A percentile compares a stretch with the other conserved stretches of the same genome.
phyloP scores from a whole-genome alignment of 2,797 vertebrate genomes.

The Bryconaethiops microstoma region DNA sequence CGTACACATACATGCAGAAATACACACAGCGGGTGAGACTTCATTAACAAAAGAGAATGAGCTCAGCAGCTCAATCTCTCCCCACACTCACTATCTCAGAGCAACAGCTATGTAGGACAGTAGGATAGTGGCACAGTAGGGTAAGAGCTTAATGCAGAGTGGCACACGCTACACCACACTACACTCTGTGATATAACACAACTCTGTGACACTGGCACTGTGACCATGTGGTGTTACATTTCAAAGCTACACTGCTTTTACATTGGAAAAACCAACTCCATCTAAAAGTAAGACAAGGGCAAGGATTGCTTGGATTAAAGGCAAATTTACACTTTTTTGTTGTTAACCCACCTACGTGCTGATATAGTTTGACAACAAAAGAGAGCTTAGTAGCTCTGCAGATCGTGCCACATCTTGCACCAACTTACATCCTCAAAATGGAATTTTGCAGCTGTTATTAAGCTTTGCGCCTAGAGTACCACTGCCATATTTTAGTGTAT shows the following conservation, averaged over 20 bases:
- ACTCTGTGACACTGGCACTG: neutral
- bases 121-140: conserved; percentile 46
- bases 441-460: no score
- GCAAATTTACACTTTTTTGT: neutral
- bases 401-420: neutral
- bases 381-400: neutral
- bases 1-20: conserved; percentile 1
- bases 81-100: conserved; percentile 47
- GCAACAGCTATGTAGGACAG: conserved; percentile 55
- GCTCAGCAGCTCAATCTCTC: conserved; percentile 34
- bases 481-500: neutral
- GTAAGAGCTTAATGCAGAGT: conserved; percentile 18
- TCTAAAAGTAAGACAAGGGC: neutral
- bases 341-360: no score
- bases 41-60: conserved; percentile 48
- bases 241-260: neutral
- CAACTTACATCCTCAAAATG: neutral
- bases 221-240: neutral
- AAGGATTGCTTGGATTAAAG: neutral
- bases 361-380: neutral
- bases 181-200: conserved; percentile 4
- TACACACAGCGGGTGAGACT: conserved; percentile 12
- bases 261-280: no score
- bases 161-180: neutral
- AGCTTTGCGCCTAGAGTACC: neutral